phyloP scores from a whole-genome alignment of 92 coral and sea anemone species.

The Epizoanthus scotinus region DNA sequence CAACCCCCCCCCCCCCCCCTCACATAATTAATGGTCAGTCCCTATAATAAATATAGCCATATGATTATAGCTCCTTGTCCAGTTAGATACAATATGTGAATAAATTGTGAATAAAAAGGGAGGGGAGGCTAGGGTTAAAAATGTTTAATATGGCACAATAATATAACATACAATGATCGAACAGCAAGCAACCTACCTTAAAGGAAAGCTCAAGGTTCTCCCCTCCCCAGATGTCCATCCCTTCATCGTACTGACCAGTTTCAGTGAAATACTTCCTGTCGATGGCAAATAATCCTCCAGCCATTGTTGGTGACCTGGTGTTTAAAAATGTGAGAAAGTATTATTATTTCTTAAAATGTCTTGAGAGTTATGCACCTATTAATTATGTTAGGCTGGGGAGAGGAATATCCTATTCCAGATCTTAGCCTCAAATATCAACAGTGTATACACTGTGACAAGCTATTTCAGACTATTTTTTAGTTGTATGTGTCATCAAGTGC shows the following conservation, averaged over 20 bases:
- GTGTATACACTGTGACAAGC: not conserved
- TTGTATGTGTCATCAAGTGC: too few species aligned
- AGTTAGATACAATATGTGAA: too few species aligned
- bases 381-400: too few species aligned
- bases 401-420: too few species aligned
- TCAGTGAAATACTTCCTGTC: conserved; percentile 68
- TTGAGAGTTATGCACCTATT: too few species aligned
- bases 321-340: not conserved
- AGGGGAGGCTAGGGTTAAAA: too few species aligned
- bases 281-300: conserved; percentile 97
- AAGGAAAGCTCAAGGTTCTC: conserved; percentile 94
- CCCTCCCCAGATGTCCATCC: conserved; percentile 99
- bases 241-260: conserved; percentile 88
- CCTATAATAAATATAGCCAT: too few species aligned
- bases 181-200: conserved; percentile 62
- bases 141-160: not conserved
- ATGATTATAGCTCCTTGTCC: too few species aligned
- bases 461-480: not conserved
- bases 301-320: conserved; percentile 95
- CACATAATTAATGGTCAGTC: not conserved
- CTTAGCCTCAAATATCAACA: too few species aligned
- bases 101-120: too few species aligned
- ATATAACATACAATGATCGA: not conserved
- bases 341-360: too few species aligned
- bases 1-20: too few species aligned